Evolutionary conservation across 1,140 invertebrate genomes (phyloP), one percentile per base, ranked within the genome.

Genomic region (Trissolcus basalis): DNA sequence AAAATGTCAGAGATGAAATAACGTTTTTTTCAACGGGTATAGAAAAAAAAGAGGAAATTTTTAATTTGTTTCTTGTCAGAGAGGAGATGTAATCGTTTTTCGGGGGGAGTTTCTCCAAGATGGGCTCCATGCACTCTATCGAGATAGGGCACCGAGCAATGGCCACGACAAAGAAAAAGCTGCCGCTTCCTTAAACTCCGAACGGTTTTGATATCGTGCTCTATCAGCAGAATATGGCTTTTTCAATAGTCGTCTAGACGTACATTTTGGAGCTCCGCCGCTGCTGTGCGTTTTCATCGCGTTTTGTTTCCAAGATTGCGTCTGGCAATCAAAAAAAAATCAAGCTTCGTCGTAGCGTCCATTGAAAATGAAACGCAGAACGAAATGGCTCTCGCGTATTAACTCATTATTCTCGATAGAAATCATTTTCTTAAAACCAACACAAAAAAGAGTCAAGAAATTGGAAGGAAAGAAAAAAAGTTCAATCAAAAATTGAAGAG

Each of bases 221-320:
- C 61, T 71, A 77, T 77, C 74, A 77, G 67, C 74, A 12, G 51
- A 77, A 68, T 71, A 77, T 77, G 67, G 74, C 61, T 67, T 71
- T 71, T 71, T 67, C 63, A 71, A 71, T 67, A 63, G 74, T 59
- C 61, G 67, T 64, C 65, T 71, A 70, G 67, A 77, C 65, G 41
- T 35, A 60, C 60, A 60, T 76, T 76, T 70, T 36, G 53, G 51
- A 51, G 67, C 63, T 68, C n/a, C 53, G 45, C 16, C 49, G 55
- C 61, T 61, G 44, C 54, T 27, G 19, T 27, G 19, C 19, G 19
- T 11, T 44, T 63, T 50, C 35, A 39, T 27, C 27, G n/a, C 43
- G 60, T 70, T 77, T 70, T 77, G 73, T 71, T 71, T 70, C 67
- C 61, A 13, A 48, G 41, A 39, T 61, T 32, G 33, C 48, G 35